Conservation (phyloP, 2,888 invertebrate genomes). For the Dione juno region DNA sequence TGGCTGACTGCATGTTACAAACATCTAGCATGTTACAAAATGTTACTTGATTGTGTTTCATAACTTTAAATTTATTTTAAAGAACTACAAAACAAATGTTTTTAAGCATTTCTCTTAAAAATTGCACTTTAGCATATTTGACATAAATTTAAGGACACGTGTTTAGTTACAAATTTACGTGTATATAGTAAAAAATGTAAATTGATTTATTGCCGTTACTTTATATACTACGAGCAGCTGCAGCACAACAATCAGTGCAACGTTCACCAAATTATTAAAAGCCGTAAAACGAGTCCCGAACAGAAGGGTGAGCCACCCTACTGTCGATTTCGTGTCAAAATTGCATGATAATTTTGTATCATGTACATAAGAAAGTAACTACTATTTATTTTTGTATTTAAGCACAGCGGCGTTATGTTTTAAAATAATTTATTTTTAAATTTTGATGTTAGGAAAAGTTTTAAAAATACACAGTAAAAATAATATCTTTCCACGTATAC, state of each 20-base stretch:
- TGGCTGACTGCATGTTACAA: too few relatives aligned
- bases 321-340: constrained; percentile 72
- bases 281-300: constrained; percentile 79
- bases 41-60: neutral
- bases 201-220: constrained; percentile 59
- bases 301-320: constrained; percentile 80
- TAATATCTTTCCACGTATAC: neutral
- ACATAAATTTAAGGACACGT: neutral
- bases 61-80: neutral
- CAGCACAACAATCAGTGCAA: constrained; percentile 78
- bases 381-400: constrained; percentile 37
- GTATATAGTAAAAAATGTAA: constrained; percentile 55
- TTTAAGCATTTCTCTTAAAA: too few relatives aligned
- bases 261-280: constrained; percentile 81
- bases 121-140: too few relatives aligned
- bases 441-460: too few relatives aligned
- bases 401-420: neutral
- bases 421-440: neutral
- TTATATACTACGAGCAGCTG: constrained; percentile 72
- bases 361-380: constrained; percentile 68
- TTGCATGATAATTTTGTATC: constrained; percentile 75
- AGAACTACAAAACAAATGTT: too few relatives aligned
- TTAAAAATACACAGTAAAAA: neutral
- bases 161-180: neutral
- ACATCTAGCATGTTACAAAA: too few relatives aligned